Conservation (phyloP, 2,888 invertebrate species). For the Eubasilissa splendida region DNA sequence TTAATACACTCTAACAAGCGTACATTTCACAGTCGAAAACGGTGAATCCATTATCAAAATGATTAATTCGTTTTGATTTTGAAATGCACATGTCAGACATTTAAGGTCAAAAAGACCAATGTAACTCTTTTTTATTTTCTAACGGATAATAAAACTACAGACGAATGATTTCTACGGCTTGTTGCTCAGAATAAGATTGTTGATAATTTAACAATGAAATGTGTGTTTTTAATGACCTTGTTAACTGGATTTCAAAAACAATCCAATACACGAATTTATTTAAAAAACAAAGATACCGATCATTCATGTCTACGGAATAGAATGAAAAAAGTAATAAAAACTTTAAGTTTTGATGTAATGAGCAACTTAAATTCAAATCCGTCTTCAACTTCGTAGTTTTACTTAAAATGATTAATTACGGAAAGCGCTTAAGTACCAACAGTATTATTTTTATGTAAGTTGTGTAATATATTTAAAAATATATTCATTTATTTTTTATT, state of each 20-base stretch:
- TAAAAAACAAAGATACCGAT: slow-evolving; percentile 19
- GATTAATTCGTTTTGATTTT: slow-evolving; percentile 33
- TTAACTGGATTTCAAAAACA: slow-evolving; percentile 36
- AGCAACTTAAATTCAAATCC: not conserved
- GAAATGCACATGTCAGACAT: not conserved
- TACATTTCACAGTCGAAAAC: not conserved
- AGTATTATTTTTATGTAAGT: no score
- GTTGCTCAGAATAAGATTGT: slow-evolving; percentile 14
- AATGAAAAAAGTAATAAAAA: not conserved
- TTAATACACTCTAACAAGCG: not conserved
- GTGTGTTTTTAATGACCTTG: slow-evolving; percentile 37
- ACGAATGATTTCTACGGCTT: slow-evolving; percentile 26
- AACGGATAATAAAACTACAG: slow-evolving; percentile 32
- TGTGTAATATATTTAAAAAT: no score
- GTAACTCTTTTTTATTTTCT: slow-evolving; percentile 20
- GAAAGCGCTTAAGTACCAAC: no score
- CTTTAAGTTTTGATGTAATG: not conserved
- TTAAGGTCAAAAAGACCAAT: not conserved
- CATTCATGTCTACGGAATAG: not conserved
- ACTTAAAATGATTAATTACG: no score
- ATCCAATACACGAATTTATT: slow-evolving; percentile 34
- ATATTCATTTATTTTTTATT: no score
- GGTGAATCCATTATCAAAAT: slow-evolving; percentile 24
- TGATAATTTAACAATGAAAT: slow-evolving; percentile 36
- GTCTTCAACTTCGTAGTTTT: no score